These are phyloP conservation scores for Malurus leucopterus DNA, from an alignment of 2,797 vertebrate species.

Conservation along the genomic window DNA sequence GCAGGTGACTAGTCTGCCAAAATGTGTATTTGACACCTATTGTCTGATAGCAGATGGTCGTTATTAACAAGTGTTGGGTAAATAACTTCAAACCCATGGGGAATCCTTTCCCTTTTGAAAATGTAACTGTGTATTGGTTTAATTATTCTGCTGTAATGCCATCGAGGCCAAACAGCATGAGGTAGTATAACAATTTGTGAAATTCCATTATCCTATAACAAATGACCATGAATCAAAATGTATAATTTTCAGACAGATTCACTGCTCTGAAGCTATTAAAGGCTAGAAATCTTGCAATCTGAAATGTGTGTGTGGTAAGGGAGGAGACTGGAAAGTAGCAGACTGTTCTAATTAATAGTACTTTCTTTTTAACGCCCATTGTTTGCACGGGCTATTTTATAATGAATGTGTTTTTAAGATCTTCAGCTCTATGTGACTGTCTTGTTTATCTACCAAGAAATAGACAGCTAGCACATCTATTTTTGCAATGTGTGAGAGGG, in stretches of 20 bases:
- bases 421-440: not conserved
- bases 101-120: conserved; percentile 52
- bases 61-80: conserved; percentile 55
- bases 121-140: conserved; percentile 29
- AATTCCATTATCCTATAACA: conserved; percentile 32
- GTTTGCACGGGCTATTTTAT: not conserved
- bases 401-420: not conserved
- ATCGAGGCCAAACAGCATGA: conserved; percentile 42
- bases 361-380: conserved; percentile 39
- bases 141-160: conserved; percentile 32
- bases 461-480: not conserved
- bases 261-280: conserved; percentile 17
- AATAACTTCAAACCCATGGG: conserved; percentile 45
- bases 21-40: conserved; percentile 63
- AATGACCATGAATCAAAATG: conserved; percentile 30
- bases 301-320: conserved; percentile 51
- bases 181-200: conserved; percentile 30
- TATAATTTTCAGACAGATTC: conserved; percentile 26
- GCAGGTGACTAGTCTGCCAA: conserved; percentile 54
- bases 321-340: conserved; percentile 47
- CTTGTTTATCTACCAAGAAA: not conserved
- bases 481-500: not conserved
- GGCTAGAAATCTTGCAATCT: not conserved
- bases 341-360: conserved; percentile 38
- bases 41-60: conserved; percentile 54